Percentiles rank a stretch among this genome's conserved stretches.
Evolutionary conservation across 2,113 vertebrate genomes (phyloP).

Genomic region (Tonatia bakeri): DNA sequence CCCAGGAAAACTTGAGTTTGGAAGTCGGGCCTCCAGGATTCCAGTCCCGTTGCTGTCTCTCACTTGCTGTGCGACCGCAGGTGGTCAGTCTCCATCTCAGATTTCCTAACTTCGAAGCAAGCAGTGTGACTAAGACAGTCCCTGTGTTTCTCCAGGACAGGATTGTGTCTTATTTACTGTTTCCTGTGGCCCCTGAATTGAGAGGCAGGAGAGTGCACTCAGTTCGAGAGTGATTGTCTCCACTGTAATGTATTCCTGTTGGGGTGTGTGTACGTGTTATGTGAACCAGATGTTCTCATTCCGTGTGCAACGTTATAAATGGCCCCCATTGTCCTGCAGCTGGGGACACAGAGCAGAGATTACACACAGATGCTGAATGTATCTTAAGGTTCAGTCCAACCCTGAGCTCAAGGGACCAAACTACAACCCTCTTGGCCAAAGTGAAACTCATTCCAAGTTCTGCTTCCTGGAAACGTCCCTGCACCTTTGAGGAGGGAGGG

Average conservation of each 20-base stretch:
- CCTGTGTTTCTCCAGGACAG: neutral
- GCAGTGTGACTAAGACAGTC: neutral
- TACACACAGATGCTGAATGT: constrained; percentile 38
- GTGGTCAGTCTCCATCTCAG: neutral
- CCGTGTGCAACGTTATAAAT: constrained; percentile 60
- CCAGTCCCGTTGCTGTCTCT: neutral
- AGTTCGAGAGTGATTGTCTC: neutral
- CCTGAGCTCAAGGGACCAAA: constrained; percentile 20
- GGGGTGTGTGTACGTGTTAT: neutral
- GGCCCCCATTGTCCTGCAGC: constrained; percentile 61
- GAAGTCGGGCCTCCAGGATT: neutral
- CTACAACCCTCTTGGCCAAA: neutral
- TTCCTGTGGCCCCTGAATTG: neutral
- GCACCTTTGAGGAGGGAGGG: neutral
- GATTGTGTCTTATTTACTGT: neutral
- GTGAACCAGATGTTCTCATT: constrained; percentile 70
- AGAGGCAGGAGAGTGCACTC: neutral
- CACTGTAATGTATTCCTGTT: neutral
- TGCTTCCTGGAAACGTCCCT: neutral
- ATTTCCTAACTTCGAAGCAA: neutral
- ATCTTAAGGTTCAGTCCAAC: constrained; percentile 39
- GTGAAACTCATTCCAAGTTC: neutral
- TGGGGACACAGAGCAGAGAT: constrained; percentile 43
- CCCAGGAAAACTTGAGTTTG: neutral
- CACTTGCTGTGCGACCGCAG: neutral